phyloP scores from a whole-genome alignment of 2,797 vertebrate species.

The Toxotes lorentzi region DNA sequence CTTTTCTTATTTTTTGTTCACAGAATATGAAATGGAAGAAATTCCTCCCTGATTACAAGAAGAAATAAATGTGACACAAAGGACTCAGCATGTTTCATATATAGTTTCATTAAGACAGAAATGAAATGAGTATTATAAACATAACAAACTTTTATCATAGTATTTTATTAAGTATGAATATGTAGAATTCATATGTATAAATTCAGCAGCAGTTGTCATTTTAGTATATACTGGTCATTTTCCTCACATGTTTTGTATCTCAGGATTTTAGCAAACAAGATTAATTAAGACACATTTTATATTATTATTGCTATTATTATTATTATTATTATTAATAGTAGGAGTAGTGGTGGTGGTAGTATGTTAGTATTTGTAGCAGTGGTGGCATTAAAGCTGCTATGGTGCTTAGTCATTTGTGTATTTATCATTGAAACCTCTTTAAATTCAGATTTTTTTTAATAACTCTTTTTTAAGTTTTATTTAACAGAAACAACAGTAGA shows the following conservation, averaged over 20 bases:
- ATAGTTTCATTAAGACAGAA: neutral
- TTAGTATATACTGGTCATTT: neutral
- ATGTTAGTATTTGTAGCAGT: neutral
- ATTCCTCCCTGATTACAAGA: slow-evolving; percentile 84
- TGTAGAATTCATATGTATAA: neutral
- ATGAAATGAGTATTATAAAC: neutral
- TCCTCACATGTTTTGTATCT: neutral
- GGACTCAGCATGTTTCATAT: neutral
- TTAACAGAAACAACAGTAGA: neutral
- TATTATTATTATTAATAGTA: neutral
- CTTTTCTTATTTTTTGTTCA: slow-evolving; percentile 42
- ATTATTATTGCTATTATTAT: neutral
- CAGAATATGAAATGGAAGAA: slow-evolving; percentile 85
- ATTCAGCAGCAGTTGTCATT: neutral
- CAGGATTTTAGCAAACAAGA: neutral
- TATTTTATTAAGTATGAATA: neutral
- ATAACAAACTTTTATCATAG: neutral
- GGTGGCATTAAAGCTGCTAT: neutral
- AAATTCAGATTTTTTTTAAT: neutral
- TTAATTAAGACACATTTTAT: neutral
- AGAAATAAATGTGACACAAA: slow-evolving; percentile 69
- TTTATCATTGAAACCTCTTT: neutral
- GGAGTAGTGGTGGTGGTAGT: neutral
- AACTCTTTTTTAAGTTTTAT: neutral
- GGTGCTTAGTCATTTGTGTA: neutral